Evolutionary conservation across 2,888 invertebrate genomes (phyloP).

Genomic region (Microplitis deprimator): DNA sequence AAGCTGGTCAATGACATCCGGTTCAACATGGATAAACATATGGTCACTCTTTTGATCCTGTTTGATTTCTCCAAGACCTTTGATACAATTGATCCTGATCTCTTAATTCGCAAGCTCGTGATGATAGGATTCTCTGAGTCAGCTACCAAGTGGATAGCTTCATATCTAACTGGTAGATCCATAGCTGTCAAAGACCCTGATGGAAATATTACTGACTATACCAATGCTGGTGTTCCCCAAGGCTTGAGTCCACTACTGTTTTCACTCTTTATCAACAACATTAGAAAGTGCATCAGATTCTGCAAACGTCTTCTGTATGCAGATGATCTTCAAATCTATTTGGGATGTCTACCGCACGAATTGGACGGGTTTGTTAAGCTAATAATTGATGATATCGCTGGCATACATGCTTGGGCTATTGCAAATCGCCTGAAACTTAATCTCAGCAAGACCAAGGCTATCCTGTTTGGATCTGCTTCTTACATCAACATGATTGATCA

Average conservation of each 20-base stretch:
- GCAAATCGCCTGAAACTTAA: no score
- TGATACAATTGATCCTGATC: background rate
- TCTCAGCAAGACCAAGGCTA: no score
- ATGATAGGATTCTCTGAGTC: background rate
- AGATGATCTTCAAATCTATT: background rate
- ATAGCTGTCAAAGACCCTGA: background rate
- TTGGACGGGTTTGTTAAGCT: background rate
- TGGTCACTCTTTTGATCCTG: no score
- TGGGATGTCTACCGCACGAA: background rate
- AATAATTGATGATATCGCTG: background rate
- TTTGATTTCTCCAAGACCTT: no score
- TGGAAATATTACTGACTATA: background rate
- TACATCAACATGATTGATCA: no score
- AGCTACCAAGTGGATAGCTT: no score
- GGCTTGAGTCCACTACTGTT: background rate
- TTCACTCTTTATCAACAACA: background rate
- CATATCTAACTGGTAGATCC: background rate
- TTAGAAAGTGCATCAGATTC: background rate
- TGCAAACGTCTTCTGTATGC: background rate
- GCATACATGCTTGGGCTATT: background rate
- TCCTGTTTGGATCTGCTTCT: no score
- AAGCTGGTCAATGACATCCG: no score
- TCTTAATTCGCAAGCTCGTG: background rate
- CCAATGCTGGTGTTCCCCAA: background rate
- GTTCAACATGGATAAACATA: no score